Evolutionary conservation across 1,140 invertebrate species (phyloP), one percentile per base, ranked within the genome.

Genomic region (Chironomus tepperi): DNA sequence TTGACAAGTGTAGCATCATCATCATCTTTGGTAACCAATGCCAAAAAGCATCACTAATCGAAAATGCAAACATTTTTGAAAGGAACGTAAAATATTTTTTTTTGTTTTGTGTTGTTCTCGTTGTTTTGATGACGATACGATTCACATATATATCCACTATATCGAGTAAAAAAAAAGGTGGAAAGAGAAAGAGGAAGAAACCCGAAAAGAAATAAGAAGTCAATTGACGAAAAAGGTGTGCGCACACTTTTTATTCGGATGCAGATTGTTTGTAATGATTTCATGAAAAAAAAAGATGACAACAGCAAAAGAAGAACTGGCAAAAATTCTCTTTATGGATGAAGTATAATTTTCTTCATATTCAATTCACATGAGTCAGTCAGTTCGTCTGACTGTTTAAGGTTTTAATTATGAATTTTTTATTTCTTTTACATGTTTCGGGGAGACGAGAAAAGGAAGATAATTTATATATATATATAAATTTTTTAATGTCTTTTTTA

Each of bases 1-100:
- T 10, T 70, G 65, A 70, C 65, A 70, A 70, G 65, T 70, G 65
- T 21, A 18, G 16, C 18, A 70, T 70, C n/a, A 18, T 18, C 65
- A 21, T 70, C 65, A 18, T 70, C 65, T n/a, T 9, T 7, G n/a
- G 18, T 70, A 9, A 70, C 12, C 47, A 57, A 57, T 57, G 12
- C 47, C 47, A 57, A 34, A n/a, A 34, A 57, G 47, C 19, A 16
- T 70, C 18, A 16, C 65, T 19, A 70, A 70, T 70, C 19, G 65
- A 70, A 70, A 70, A 70, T 70, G 65, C 65, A 70, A 70, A 70
- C 19, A 70, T 57, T 57, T n/a, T 57, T 57, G 47, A 57, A n/a
- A 57, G n/a, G 47, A 57, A 57, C 47, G 47, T 57, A 57, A 57
- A 57, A 57, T 15, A 57, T 57, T 57, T 57, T 57, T 57, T 34